Conservation (phyloP, 2,888 invertebrate species). For the Folsomia candida region DNA sequence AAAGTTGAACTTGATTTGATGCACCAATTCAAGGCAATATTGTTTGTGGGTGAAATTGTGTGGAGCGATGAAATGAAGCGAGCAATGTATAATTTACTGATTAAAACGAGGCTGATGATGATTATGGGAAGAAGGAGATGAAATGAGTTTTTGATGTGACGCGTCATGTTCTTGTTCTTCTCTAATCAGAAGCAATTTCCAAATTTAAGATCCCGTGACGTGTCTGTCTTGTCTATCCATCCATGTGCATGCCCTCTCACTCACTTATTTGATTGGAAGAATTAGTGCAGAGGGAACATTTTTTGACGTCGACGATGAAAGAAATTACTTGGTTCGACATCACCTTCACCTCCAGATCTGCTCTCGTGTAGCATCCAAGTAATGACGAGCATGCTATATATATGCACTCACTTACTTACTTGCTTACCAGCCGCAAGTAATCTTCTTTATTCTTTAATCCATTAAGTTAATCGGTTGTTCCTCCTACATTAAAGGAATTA, state of each 20-base stretch:
- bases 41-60: neutral
- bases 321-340: no score
- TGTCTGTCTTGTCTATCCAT: neutral
- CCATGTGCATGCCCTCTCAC: neutral
- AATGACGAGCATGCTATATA: no score
- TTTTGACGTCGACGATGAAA: no score
- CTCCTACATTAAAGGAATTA: neutral
- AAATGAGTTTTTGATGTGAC: no score
- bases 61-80: neutral
- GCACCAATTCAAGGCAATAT: neutral
- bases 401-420: no score
- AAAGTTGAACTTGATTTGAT: neutral
- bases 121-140: neutral
- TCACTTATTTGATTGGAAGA: neutral
- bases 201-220: neutral
- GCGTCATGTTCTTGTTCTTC: no score
- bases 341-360: neutral
- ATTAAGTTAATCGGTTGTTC: slow-evolving; percentile 9
- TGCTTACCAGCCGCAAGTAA: no score
- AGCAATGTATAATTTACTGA: slow-evolving; percentile 6
- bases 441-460: slow-evolving; percentile 5
- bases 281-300: no score
- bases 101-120: slow-evolving; percentile 6
- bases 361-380: no score
- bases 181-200: neutral